Base-by-base conservation (phyloP, 2,888 invertebrate species). In the Aquatica leii region DNA sequence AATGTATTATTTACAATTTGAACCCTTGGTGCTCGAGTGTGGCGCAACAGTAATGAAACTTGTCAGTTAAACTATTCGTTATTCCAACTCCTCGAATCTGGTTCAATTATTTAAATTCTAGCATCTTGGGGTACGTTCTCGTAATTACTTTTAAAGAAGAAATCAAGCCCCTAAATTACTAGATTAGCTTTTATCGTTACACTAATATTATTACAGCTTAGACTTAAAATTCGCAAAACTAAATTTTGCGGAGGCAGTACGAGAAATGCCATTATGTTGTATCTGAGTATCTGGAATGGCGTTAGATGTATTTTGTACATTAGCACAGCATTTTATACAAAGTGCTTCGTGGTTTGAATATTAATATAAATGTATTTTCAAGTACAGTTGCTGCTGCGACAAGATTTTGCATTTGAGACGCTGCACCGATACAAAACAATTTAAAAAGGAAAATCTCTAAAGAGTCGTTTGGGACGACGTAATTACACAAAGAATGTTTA, bases 251-350 rank as follows among this genome's bases (percentile, higher is more conserved):
- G 12, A 37, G 41, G 12, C 41, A 31, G n/a, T n/a, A 31, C 31
- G 31, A 31, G 31, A 31, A 50, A 40, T 35, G 55, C 51, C 41
- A n/a, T n/a, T n/a, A n/a, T n/a, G n/a, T n/a, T n/a, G n/a, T n/a
- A n/a, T n/a, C n/a, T n/a, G n/a, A n/a, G n/a, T n/a, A n/a, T n/a
- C n/a, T n/a, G n/a, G n/a, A n/a, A n/a, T n/a, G n/a, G 59, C 56
- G 54, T 48, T 68, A 65, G 69, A 72, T 73, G 73, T 77, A 73
- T 74, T 75, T 72, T 71, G 73, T 67, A 69, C 75, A 77, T 77
- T 77, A 77, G 76, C 77, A 76, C 76, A 74, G 74, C 74, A 74
- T 77, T 77, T 76, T 75, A 76, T 76, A 73, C 73, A 75, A 75
- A 76, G 74, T 73, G 74, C 73, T 75, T 67, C 77, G 76, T 74